These are phyloP conservation scores for Lasioglossum vierecki DNA, from an alignment of 2,888 invertebrate species.

Conservation along the genomic window DNA sequence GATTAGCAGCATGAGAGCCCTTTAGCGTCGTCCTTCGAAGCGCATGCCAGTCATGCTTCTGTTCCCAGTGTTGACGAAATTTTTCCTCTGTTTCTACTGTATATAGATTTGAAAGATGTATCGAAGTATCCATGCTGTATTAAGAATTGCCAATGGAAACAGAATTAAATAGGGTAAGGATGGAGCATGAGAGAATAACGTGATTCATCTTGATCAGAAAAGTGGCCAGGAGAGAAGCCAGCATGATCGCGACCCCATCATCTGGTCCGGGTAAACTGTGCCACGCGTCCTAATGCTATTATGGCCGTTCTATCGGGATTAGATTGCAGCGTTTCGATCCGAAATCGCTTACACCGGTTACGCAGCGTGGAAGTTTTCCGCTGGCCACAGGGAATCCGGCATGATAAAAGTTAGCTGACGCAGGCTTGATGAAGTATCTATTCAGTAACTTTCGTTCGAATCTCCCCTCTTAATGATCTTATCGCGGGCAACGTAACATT, in stretches of 20 bases:
- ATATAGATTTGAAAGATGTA: too few relatives aligned
- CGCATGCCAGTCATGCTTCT: neutral
- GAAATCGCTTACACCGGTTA: conserved; percentile 30
- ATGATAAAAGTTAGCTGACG: conserved; percentile 45
- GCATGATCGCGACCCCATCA: neutral
- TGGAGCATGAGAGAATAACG: too few relatives aligned
- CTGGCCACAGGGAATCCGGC: conserved; percentile 1
- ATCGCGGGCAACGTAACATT: conserved; percentile 34
- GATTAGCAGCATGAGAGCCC: neutral
- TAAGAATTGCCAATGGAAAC: neutral
- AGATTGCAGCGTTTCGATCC: conserved; percentile 27
- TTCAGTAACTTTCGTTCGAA: conserved; percentile 35
- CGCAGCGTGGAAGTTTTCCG: conserved; percentile 24
- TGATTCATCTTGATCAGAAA: neutral
- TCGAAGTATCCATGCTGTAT: neutral
- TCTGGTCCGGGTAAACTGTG: neutral
- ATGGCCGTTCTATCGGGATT: conserved; percentile 27
- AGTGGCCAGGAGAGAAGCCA: conserved; percentile 2
- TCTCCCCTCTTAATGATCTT: conserved; percentile 35
- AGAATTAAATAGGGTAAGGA: neutral
- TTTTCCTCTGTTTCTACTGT: too few relatives aligned
- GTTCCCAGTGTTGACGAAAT: neutral
- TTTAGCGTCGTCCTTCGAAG: neutral
- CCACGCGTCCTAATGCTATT: conserved; percentile 26
- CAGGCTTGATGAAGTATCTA: conserved; percentile 46